Percentiles rank a stretch among this genome's conserved stretches.
Conservation (phyloP, 2,888 invertebrate genomes). For the Seira musarum region DNA sequence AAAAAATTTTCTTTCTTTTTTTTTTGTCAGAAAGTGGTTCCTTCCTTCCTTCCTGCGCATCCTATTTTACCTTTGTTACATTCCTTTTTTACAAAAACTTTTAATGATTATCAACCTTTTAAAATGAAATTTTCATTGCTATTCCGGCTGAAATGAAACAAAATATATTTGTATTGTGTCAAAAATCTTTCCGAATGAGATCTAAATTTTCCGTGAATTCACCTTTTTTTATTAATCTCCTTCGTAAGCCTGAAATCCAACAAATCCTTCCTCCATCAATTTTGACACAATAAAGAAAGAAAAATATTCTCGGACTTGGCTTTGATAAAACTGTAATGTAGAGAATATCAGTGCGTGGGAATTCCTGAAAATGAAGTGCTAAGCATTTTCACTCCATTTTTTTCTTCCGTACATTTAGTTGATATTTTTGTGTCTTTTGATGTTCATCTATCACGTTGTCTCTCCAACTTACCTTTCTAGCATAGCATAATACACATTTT, state of each 20-base stretch:
- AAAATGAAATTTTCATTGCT: no score
- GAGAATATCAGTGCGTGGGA: conserved; percentile 48
- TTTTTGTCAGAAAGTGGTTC: conserved; percentile 26
- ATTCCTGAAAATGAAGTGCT: conserved; percentile 55
- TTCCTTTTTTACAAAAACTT: conserved; percentile 24
- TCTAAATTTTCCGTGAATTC: no score
- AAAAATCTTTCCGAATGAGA: no score
- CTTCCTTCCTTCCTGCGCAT: conserved; percentile 50
- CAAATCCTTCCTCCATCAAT: neutral
- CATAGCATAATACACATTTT: no score
- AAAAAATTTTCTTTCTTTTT: neutral
- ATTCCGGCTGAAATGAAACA: no score
- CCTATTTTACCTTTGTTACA: conserved; percentile 36
- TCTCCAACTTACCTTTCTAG: no score
- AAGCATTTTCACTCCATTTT: conserved; percentile 41
- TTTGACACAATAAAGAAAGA: neutral
- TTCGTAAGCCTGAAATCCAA: no score
- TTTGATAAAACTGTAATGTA: neutral
- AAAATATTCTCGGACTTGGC: neutral
- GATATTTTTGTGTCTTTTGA: no score
- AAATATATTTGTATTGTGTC: no score
- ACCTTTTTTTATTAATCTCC: no score
- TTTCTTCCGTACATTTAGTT: no score
- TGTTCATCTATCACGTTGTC: no score
- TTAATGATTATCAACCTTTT: conserved; percentile 7